Percentiles rank a stretch among this genome's conserved stretches.
Conservation (phyloP, 2,113 vertebrate species). For the Platichthys flesus region DNA sequence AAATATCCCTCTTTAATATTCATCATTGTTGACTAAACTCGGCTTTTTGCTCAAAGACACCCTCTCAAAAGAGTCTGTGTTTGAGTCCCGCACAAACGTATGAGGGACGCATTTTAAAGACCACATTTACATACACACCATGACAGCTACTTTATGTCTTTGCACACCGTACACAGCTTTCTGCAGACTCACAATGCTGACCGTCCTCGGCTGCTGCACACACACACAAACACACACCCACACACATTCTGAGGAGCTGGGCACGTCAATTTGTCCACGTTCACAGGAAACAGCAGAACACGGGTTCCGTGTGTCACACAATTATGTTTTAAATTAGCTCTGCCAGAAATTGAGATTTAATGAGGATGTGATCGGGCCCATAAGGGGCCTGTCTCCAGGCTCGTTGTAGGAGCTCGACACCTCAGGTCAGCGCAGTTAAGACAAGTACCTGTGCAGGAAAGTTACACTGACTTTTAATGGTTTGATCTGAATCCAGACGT, state of each 20-base stretch:
- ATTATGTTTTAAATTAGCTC: slow-evolving; percentile 48
- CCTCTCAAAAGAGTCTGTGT: background rate
- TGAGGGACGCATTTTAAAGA: background rate
- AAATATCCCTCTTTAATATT: slow-evolving; percentile 21
- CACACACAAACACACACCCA: slow-evolving; percentile 1
- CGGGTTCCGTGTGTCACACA: slow-evolving; percentile 41
- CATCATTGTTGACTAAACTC: slow-evolving; percentile 8
- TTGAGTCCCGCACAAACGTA: background rate
- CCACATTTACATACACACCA: slow-evolving; percentile 15
- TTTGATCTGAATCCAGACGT: background rate
- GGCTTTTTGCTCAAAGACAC: background rate
- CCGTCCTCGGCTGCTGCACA: background rate
- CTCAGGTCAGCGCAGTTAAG: slow-evolving; percentile 60
- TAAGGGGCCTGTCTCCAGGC: slow-evolving; percentile 19
- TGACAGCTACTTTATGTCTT: too few species aligned
- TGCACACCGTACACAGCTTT: background rate
- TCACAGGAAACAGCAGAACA: slow-evolving; percentile 16
- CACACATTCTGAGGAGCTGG: background rate
- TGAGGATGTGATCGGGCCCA: slow-evolving; percentile 55
- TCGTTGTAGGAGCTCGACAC: slow-evolving; percentile 44
- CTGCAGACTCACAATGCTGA: background rate
- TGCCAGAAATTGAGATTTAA: slow-evolving; percentile 67
- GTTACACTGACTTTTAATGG: background rate
- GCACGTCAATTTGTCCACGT: slow-evolving; percentile 14
- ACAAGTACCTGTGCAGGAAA: slow-evolving; percentile 28